Evolutionary conservation across 2,797 vertebrate genomes (phyloP), one percentile per base, ranked within the genome.

Genomic region (Hypotaenidia philippensis): DNA sequence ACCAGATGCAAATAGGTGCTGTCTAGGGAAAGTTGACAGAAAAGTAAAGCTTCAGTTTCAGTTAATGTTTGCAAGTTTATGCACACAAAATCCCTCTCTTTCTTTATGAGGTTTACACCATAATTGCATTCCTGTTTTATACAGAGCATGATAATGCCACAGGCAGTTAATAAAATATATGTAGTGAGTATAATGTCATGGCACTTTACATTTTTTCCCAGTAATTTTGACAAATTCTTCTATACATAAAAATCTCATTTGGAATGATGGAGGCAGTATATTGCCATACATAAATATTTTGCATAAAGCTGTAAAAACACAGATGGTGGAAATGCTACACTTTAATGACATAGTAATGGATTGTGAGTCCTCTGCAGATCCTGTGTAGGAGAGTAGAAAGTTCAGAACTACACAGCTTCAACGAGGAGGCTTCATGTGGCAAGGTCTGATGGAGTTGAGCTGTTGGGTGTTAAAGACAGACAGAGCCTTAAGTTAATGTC

Each of bases 201-300:
- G 41, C 52, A 63, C 31, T 61, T 40, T 7, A 38, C 1, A 0
- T 82, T 59, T 72, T 60, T 40, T 53, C 7, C 12, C 13, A 29
- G 49, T 65, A 69, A 40, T 83, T 93, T 69, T 69, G 50, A 83
- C 63, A 69, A 69, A 77, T 77, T 83, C 77, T 83, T 60, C 21
- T 19, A 19, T n/a, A 31, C 50, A 52, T 64, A 60, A 89, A 89
- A 47, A 38, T 47, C 13, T 69, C 16, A 44, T 91, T 75, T 86
- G 34, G 47, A 47, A 56, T 60, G 21, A 34, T 7, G 83, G 25
- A 40, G 69, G 72, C 60, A 66, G 29, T 12, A 10, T 47, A 17
- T 72, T 47, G 41, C 29, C 14, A 12, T 60, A 34, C 44, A 20
- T 57, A 86, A 76, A 71, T 72, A 72, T 26, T 93, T 89, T 49